Evolutionary conservation across 2,113 vertebrate genomes (phyloP).

Genomic region (Sinocyclocheilus rhinocerous): DNA sequence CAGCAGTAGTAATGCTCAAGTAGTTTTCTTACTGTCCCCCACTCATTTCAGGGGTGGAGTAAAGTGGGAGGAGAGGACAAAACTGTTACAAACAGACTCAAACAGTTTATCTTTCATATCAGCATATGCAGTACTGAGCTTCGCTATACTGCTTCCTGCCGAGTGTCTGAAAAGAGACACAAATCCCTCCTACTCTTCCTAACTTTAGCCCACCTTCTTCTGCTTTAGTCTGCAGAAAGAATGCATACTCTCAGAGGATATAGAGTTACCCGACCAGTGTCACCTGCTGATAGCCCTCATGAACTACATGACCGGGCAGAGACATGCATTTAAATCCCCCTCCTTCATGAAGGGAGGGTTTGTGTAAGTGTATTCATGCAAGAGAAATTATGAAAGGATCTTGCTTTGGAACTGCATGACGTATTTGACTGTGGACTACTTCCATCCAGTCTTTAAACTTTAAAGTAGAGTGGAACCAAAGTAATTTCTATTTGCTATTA

Average conservation of each 20-base stretch:
- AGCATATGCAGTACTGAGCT: not conserved
- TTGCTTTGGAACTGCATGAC: not conserved
- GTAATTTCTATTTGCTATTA: not conserved
- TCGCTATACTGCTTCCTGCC: not conserved
- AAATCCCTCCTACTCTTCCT: not conserved
- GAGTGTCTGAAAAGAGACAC: not conserved
- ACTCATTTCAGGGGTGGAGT: not conserved
- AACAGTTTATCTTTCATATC: not conserved
- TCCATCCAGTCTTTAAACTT: not conserved
- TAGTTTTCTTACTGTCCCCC: not conserved
- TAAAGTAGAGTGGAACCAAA: not conserved
- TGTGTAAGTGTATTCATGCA: not conserved
- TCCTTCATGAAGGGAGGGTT: not conserved
- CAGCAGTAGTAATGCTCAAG: constrained; percentile 20
- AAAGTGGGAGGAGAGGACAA: constrained; percentile 24
- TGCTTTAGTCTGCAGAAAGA: constrained; percentile 39
- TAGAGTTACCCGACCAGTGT: constrained; percentile 38
- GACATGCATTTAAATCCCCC: constrained; percentile 2
- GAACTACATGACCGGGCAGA: constrained; percentile 13
- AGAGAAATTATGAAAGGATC: not conserved
- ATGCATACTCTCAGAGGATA: constrained; percentile 20
- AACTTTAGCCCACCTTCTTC: constrained; percentile 48
- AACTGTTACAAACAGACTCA: not conserved
- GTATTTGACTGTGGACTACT: not conserved
- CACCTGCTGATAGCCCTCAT: constrained; percentile 25